Conservation (phyloP, 2,113 vertebrate species). For the Chionis minor region DNA sequence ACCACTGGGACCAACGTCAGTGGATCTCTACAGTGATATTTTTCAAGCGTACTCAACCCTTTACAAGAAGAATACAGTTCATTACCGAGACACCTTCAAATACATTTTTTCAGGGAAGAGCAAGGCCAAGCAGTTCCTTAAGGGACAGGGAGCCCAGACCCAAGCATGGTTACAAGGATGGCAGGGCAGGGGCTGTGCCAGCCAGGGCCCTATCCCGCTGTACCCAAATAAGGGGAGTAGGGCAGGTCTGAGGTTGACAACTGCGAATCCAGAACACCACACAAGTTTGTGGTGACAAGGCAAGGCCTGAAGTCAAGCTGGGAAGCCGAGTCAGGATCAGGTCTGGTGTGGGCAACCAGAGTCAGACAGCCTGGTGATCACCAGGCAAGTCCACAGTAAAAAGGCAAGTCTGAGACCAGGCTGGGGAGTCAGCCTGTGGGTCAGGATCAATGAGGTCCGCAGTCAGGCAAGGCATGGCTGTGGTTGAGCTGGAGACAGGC, state of each 20-base stretch:
- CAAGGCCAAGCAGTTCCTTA: not conserved
- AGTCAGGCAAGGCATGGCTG: not conserved
- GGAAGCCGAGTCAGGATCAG: not conserved
- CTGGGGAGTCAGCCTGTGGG: not conserved
- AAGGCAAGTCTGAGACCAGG: not conserved
- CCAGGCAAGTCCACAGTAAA: not conserved
- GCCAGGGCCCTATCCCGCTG: not conserved
- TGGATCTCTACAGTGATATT: not conserved
- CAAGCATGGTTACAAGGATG: not conserved
- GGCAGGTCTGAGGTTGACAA: not conserved
- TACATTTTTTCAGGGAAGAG: not conserved
- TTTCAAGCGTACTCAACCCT: not conserved
- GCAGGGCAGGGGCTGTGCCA: not conserved
- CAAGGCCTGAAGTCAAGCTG: no score
- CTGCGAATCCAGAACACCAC: no score
- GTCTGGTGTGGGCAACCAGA: not conserved
- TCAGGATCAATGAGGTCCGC: not conserved
- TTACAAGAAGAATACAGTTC: not conserved
- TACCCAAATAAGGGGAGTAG: not conserved
- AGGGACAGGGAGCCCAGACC: not conserved
- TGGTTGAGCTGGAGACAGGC: not conserved
- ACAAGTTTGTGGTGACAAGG: no score
- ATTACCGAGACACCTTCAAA: not conserved
- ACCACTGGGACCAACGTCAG: not conserved
- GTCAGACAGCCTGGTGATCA: rapidly evolving